Base-by-base conservation (phyloP, 2,888 invertebrate genomes). In the Pocota personata region DNA sequence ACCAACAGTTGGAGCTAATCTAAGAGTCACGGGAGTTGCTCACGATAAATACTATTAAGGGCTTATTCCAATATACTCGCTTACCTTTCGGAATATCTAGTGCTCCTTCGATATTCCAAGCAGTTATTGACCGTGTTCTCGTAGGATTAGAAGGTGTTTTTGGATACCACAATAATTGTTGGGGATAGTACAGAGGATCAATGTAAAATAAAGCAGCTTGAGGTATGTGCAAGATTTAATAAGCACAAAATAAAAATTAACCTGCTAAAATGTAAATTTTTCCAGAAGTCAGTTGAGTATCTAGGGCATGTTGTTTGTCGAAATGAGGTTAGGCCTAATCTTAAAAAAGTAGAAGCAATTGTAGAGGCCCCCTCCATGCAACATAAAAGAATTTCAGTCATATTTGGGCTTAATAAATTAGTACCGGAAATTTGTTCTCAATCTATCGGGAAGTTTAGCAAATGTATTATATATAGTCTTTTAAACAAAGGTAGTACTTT, bases 361-460 rank as follows among this genome's bases (percentile, higher is more conserved):
- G 0, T 32, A 10, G 35, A 19, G 2, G 60, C 60, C 5, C 60
- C 60, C 1, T 8, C 60, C 60, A 2, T 40, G n/a, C 32, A 48
- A 32, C 8, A 6, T 48, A 0, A 48, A 19, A 14, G 48, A 66
- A 66, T 2, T 58, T 7, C 58, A 58, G 43, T 73, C 64, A 24
- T 75, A 66, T 66, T 75, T 75, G 24, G 75, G 55, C 3, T 48
- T 67, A 27, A 58, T n/a, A 1, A 67, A 60, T 27, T 60, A 60
- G n/a, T 69, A 69, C n/a, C 5, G 32, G 10, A 58, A 48, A 12
- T 77, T 69, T 77, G 48, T 77, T 37, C 67, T 40, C 1, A 48
- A 77, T 60, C 24, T 77, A 0, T 77, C 58, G 1, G 67, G 57
- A 21, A 76, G 24, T 0, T 16, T 57, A 24, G 58, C 21, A 7